A percentile compares a stretch with the other conserved stretches of the same genome.
Evolutionary conservation across 2,797 vertebrate species (phyloP).

Genomic region (Platalea minor): DNA sequence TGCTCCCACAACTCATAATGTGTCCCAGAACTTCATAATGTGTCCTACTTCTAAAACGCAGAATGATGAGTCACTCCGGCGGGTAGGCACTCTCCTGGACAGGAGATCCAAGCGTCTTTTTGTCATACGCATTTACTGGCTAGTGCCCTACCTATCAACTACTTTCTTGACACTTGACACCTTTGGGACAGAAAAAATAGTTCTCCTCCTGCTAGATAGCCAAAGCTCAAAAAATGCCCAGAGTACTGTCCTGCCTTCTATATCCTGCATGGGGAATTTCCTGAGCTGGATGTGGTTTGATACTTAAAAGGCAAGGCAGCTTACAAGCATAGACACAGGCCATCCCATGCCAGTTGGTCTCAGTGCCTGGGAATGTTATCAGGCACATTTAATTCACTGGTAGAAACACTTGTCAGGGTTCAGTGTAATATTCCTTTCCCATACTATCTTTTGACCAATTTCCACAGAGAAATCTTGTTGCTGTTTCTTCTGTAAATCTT

Average conservation of each 20-base stretch:
- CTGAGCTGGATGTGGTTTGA: neutral
- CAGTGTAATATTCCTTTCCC: neutral
- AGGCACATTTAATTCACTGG: neutral
- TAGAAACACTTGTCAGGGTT: neutral
- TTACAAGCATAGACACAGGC: neutral
- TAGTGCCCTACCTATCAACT: neutral
- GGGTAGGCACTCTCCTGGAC: neutral
- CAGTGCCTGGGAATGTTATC: neutral
- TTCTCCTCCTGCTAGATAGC: neutral
- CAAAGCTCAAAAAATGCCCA: neutral
- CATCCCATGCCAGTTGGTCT: neutral
- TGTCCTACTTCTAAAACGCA: neutral
- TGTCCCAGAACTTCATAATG: fast-evolving
- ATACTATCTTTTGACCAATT: neutral
- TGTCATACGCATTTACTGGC: fast-evolving
- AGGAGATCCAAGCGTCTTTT: neutral
- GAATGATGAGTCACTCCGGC: neutral
- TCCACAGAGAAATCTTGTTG: neutral
- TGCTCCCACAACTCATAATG: fast-evolving
- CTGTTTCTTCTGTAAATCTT: neutral
- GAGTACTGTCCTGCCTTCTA: neutral
- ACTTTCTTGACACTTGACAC: neutral
- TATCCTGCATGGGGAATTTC: neutral
- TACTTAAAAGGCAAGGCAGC: neutral
- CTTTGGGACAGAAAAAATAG: neutral